phyloP scores from a whole-genome alignment of 2,113 vertebrate species.

The Clarias magur region DNA sequence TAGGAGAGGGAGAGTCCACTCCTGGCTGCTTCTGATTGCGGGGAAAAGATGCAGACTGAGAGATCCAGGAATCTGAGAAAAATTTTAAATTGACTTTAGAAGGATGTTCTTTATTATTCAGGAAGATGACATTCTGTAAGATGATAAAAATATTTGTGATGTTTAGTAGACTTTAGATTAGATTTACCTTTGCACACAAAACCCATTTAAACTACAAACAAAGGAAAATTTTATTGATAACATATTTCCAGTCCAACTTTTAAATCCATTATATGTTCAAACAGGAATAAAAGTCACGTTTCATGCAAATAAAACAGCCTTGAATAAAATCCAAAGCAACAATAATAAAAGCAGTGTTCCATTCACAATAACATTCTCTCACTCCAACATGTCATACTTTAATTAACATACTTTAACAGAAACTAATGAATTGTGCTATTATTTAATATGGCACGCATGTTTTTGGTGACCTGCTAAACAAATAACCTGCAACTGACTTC shows the following conservation, averaged over 20 bases:
- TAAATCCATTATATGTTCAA: not conserved
- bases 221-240: not conserved
- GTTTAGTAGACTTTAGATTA: not conserved
- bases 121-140: not conserved
- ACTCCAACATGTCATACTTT: not conserved
- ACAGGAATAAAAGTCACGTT: not conserved
- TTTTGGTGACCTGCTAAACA: not conserved
- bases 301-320: not conserved
- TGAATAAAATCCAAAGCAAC: not conserved
- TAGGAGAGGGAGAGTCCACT: constrained; percentile 88
- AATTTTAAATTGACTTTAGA: not conserved
- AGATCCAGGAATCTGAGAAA: constrained; percentile 93
- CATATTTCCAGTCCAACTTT: not conserved
- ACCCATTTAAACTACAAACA: not conserved
- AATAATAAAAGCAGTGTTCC: not conserved
- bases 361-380: not conserved
- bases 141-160: too few relatives aligned
- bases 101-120: not conserved
- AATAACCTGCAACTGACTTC: not conserved
- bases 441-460: not conserved
- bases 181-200: not conserved
- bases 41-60: constrained; percentile 94
- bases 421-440: not conserved
- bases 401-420: not conserved
- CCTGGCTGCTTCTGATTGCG: constrained; percentile 95